These are phyloP conservation scores for Drosophila repleta DNA, from an alignment of 1,140 invertebrate genomes.

Conservation along the genomic window DNA sequence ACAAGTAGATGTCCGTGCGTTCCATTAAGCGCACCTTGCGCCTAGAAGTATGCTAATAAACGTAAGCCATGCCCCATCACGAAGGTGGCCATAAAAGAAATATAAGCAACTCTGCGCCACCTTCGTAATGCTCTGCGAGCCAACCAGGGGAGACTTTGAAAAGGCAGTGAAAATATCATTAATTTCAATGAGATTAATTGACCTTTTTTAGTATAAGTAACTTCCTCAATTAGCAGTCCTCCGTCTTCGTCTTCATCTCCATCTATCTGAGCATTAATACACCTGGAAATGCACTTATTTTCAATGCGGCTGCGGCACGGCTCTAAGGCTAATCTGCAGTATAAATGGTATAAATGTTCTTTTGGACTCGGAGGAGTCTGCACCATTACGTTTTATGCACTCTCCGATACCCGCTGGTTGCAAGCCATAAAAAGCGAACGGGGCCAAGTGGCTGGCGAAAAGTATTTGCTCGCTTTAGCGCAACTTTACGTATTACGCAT, in stretches of 20 bases:
- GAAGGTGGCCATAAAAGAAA: constrained; percentile 67
- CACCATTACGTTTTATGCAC: constrained; percentile 47
- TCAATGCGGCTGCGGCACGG: constrained; percentile 12
- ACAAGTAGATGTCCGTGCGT: constrained; percentile 61
- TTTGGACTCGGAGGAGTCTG: constrained; percentile 19
- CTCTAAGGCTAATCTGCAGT: constrained; percentile 33
- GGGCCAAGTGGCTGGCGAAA: constrained; percentile 45
- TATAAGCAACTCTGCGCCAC: constrained; percentile 10
- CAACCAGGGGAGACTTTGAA: not conserved
- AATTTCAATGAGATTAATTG: constrained; percentile 3
- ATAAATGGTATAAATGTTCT: constrained; percentile 25
- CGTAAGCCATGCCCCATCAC: constrained; percentile 71
- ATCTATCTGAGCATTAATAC: constrained; percentile 3
- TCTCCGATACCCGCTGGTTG: constrained; percentile 16
- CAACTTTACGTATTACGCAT: constrained; percentile 36
- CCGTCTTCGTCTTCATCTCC: not conserved
- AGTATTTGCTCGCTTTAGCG: constrained; percentile 39
- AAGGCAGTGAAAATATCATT: not conserved
- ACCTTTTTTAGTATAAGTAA: constrained; percentile 8
- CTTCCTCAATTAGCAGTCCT: constrained; percentile 8
- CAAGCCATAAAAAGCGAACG: constrained; percentile 43
- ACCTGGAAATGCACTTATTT: constrained; percentile 30
- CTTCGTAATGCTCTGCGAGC: constrained; percentile 8
- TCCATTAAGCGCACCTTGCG: constrained; percentile 74
- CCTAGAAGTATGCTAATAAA: constrained; percentile 78